These are phyloP conservation scores for Seira musarum DNA, from an alignment of 2,888 invertebrate genomes.

Conservation along the genomic window DNA sequence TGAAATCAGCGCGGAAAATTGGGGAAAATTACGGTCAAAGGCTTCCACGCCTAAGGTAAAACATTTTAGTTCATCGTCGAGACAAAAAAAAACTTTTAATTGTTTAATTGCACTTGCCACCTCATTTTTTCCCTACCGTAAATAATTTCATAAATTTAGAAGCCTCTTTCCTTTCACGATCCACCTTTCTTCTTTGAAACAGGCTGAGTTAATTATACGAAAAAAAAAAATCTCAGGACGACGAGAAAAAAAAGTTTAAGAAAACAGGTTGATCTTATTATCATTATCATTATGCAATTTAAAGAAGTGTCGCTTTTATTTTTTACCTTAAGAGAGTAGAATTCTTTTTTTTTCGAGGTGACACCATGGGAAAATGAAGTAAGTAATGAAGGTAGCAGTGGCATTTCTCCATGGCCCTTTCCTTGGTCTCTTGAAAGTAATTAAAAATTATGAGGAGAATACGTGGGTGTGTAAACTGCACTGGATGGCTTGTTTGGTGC, in stretches of 20 bases:
- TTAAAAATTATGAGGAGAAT: constrained; percentile 8
- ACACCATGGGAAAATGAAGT: neutral
- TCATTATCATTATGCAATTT: constrained; percentile 2
- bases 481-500: neutral
- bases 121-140: constrained; percentile 1
- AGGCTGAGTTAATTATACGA: too few species aligned
- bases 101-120: constrained; percentile 3
- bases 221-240: constrained; percentile 8
- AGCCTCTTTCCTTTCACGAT: too few species aligned
- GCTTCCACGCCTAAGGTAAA: neutral
- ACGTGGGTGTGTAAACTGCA: neutral
- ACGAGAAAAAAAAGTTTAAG: neutral
- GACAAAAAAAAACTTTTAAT: neutral
- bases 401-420: neutral
- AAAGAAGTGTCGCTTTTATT: neutral
- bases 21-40: neutral
- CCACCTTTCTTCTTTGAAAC: too few species aligned
- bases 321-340: neutral
- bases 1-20: neutral
- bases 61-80: neutral
- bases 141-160: neutral
- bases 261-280: neutral
- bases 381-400: neutral
- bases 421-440: constrained; percentile 2
- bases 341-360: neutral